Conservation (phyloP, 2,888 invertebrate genomes). For the Lamproptera curius region DNA sequence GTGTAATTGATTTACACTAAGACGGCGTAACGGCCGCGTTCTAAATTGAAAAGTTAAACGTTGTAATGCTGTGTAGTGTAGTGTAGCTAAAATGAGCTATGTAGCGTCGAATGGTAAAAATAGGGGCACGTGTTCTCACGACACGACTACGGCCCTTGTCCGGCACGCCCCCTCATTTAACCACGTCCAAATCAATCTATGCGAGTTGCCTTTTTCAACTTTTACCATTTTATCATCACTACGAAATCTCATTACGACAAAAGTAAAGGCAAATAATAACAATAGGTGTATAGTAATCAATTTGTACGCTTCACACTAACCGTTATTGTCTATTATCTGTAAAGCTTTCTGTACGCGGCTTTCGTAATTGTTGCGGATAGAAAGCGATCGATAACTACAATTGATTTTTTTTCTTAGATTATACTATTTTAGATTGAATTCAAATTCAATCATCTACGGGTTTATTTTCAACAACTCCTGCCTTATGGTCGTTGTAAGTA, state of each 20-base stretch:
- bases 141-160: conserved; percentile 37
- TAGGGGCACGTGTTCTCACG: conserved; percentile 49
- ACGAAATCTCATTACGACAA: neutral
- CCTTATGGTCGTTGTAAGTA: conserved; percentile 4
- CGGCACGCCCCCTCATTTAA: conserved; percentile 43
- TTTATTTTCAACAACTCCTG: too few species aligned
- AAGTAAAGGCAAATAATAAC: neutral
- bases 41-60: conserved; percentile 28
- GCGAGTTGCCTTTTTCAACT: neutral
- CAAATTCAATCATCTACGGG: too few species aligned
- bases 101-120: conserved; percentile 54
- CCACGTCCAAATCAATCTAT: conserved; percentile 25
- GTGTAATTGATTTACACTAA: conserved; percentile 21
- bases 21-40: conserved; percentile 26
- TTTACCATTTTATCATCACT: neutral
- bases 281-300: neutral
- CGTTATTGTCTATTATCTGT: too few species aligned
- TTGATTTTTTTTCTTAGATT: too few species aligned
- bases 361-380: too few species aligned
- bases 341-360: too few species aligned
- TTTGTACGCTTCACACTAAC: neutral
- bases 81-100: neutral
- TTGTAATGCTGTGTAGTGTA: conserved; percentile 29
- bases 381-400: too few species aligned
- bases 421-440: too few species aligned